A percentile compares a stretch with the other conserved stretches of the same genome.
phyloP scores from a whole-genome alignment of 2,888 invertebrate genomes.

The Synergus umbraculus region DNA sequence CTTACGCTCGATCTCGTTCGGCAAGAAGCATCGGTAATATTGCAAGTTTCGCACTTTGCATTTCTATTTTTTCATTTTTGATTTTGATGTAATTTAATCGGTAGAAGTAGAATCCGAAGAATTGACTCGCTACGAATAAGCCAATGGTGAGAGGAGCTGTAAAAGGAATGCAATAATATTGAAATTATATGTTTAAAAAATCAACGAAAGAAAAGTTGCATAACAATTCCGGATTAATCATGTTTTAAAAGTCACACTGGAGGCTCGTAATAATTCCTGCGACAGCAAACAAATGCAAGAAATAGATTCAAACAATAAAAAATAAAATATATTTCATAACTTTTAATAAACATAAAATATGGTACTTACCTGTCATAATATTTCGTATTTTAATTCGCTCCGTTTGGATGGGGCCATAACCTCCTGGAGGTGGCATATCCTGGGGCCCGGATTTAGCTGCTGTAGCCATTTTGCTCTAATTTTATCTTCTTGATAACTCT shows the following conservation, averaged over 20 bases:
- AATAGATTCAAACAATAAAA: not conserved
- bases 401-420: slow-evolving; percentile 88
- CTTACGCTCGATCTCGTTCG: slow-evolving; percentile 89
- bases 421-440: slow-evolving; percentile 96
- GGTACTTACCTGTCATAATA: slow-evolving; percentile 60
- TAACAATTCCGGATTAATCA: not conserved
- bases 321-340: not conserved
- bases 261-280: not conserved
- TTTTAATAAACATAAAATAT: not conserved
- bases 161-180: slow-evolving; percentile 49
- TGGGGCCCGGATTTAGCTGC: slow-evolving; percentile 80
- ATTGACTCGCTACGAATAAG: slow-evolving; percentile 70
- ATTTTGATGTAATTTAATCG: slow-evolving; percentile 79
- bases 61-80: slow-evolving; percentile 83
- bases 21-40: slow-evolving; percentile 88
- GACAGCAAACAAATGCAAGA: not conserved
- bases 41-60: slow-evolving; percentile 87
- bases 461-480: slow-evolving; percentile 67
- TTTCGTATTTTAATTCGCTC: slow-evolving; percentile 79
- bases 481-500: not conserved
- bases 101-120: slow-evolving; percentile 80
- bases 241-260: not conserved
- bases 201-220: not conserved
- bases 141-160: slow-evolving; percentile 64
- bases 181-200: no score